A percentile compares a stretch with the other conserved stretches of the same genome.
phyloP scores from a whole-genome alignment of 2,113 vertebrate genomes.

The Gobius niger region DNA sequence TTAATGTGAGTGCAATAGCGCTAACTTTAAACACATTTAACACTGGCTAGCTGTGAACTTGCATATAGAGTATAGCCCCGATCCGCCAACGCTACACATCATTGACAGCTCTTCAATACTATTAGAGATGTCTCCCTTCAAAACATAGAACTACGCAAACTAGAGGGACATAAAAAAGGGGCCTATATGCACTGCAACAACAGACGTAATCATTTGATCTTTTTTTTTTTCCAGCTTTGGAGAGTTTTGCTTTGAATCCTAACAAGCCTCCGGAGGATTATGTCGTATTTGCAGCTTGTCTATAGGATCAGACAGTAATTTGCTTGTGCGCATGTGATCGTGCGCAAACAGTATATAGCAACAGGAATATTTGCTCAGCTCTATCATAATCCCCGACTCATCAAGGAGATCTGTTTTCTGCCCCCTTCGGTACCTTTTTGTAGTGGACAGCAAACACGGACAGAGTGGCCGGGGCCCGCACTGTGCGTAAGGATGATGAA shows the following conservation, averaged over 20 bases:
- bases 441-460: conserved; percentile 47
- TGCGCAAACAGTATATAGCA: conserved; percentile 16
- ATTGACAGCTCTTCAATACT: conserved; percentile 6
- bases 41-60: neutral
- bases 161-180: conserved; percentile 1
- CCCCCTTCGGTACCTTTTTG: conserved; percentile 44
- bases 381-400: conserved; percentile 57
- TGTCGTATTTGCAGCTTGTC: conserved; percentile 41
- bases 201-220: conserved; percentile 22
- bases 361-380: conserved; percentile 51
- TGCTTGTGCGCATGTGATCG: conserved; percentile 19
- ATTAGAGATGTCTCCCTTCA: conserved; percentile 20
- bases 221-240: conserved; percentile 8
- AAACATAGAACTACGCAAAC: conserved; percentile 17
- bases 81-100: neutral
- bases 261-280: conserved; percentile 47
- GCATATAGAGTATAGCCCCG: neutral
- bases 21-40: neutral
- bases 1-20: neutral
- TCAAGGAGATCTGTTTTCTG: conserved; percentile 55
- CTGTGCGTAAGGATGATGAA: conserved; percentile 63
- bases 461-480: conserved; percentile 30
- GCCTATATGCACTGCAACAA: neutral
- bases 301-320: conserved; percentile 50
- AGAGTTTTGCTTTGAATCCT: conserved; percentile 16